Evolutionary conservation across 2,797 vertebrate species (phyloP), one percentile per base, ranked within the genome.

Genomic region (Catharus ustulatus): DNA sequence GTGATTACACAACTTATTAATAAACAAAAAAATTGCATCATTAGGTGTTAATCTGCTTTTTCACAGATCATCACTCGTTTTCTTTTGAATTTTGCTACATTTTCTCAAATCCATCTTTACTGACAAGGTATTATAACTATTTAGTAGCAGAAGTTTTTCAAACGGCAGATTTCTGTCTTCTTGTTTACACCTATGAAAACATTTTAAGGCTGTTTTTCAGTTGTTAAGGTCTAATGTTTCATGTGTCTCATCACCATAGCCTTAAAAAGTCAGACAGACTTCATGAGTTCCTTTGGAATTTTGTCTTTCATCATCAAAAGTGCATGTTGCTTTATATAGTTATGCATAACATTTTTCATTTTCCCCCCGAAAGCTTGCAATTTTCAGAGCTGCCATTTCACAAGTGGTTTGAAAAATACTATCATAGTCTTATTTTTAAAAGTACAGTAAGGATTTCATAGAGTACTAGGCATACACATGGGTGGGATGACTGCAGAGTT

Each of bases 241-340:
- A 79, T 72, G 66, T 72, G 79, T 69, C 84, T n/a, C 63, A 82
- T 61, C 79, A 84, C 36, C 34, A 91, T 66, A 84, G 8, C 29
- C 34, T 72, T 72, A 68, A 55, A 42, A 87, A 76, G 32, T 90
- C 87, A 95, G 34, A 74, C 40, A 92, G 45, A 80, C 26, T 89
- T 93, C 55, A 34, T 6, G 66, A 92, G 38, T 19, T 79, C 63
- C 82, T 88, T 92, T 90, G 81, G 79, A 92, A 95, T 30, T 71
- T 55, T 1, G 68, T 82, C 89, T 95, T 96, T 91, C 63, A 93
- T 91, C 90, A 89, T 93, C 90, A 95, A 95, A 93, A 94, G 67
- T 64, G 13, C 79, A 89, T 34, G 30, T 63, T 92, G 86, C 45
- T 92, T 93, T 90, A 67, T 71, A 42, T 49, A 77, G 9, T 29